Base-by-base conservation (phyloP, 2,888 invertebrate genomes). In the Pristionchus entomophagus region DNA sequence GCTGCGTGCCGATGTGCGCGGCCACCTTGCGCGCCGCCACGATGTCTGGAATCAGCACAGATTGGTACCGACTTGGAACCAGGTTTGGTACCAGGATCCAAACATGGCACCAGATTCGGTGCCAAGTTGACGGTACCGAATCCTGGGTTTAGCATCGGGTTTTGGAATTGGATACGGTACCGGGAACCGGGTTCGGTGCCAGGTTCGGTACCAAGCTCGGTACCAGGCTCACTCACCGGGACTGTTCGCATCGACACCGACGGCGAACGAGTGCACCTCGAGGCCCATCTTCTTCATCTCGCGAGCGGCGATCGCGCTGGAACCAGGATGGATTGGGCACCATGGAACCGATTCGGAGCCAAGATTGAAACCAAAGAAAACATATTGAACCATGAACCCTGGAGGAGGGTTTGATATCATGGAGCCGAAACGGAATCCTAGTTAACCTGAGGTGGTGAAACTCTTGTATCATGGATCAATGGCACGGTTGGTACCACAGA, bases 211-310 rank as follows among this genome's bases (percentile, higher is more conserved):
- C 59, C 59, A 59, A n/a, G n/a, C n/a, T n/a, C 6, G 65, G 3
- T 8, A 41, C 73, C 41, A 26, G 56, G 56, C 2, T n/a, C n/a
- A 69, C 73, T 73, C n/a, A 73, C 98, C 98, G 0, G 98, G 97
- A 10, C 94, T 92, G 77, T 87, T 87, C n/a, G 96, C 94, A 26
- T 96, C 96, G 96, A 98, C 96, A 2, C 98, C 98, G 91, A 97
- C 96, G 4, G 97, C 96, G 94, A 97, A 98, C 41, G 97, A 97
- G 95, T 96, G 95, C 84, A 95, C 94, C 1, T 87, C 86, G 29
- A 88, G 86, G 19, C 92, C 91, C 91, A 88, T 86, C 19, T 91
- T 92, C 45, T 91, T 88, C 88, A 94, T 92, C 56, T 94, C 91
- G 85, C 94, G 93, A 0, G 93, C 93, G 12, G 94, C 92, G 41